Base-by-base conservation (phyloP, 1,140 invertebrate genomes). In the Drosophila equinoxialis region DNA sequence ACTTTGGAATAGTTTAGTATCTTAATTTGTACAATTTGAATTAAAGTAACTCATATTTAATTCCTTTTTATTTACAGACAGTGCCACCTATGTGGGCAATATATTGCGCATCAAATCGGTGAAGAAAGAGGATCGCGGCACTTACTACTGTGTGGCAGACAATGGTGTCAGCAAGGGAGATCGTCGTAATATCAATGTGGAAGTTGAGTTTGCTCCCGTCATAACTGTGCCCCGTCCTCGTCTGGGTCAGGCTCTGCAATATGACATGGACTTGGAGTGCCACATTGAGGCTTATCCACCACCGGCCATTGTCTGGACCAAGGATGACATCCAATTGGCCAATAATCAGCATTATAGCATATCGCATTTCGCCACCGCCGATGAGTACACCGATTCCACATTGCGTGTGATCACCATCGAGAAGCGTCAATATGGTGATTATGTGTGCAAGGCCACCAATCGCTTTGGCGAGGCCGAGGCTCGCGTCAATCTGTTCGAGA, bases 111-210 rank as follows among this genome's bases (percentile, higher is more conserved):
- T 98, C 63, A 93, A 94, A 30, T 81, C 93, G 0, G 95, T 97
- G n/a, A 95, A 94, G 45, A 98, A 98, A 90, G 96, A 98, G 92
- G 96, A 98, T 92, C 94, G 97, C 54, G 97, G 97, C 42, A 98
- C 97, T 0, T 98, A 98, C 92, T 98, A 98, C 91, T 98, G 98
- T 82, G 96, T 98, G 11, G 97, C 97, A 30, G 97, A 98, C 90
- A 98, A 98, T 90, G 96, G 95, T 23, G 97, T 98, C 1, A 97
- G 97, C 58, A 95, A 95, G 77, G 97, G 97, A 0, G 95, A 96
- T 5, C 93, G 96, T 39, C 93, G 97, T 78, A 98, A 98, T 83
- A 96, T 98, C 74, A 97, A 96, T 65, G 94, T 98, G 1, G 97
- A 98, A 92, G 96, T 98, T 23, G 97, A 98, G 92, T 97, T 97